phyloP scores from a whole-genome alignment of 1,140 invertebrate species.

The Drosophila saltans region DNA sequence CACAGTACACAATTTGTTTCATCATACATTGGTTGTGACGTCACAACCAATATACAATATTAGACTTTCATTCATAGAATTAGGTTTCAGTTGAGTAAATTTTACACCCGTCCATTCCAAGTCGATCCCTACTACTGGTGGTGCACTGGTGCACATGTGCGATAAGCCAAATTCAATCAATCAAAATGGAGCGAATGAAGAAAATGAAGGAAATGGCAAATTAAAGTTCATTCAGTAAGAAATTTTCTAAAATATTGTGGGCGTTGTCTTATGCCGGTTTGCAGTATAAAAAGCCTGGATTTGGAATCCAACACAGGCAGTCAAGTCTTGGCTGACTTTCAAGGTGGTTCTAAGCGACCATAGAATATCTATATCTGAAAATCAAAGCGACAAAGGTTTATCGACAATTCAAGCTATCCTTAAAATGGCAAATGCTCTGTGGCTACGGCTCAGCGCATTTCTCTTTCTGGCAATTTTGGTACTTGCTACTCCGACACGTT shows the following conservation, averaged over 20 bases:
- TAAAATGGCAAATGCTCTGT: constrained; percentile 44
- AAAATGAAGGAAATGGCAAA: constrained; percentile 36
- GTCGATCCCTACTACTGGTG: constrained; percentile 1
- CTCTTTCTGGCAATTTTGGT: constrained; percentile 42
- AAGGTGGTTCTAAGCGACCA: not conserved
- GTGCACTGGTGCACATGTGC: constrained; percentile 81
- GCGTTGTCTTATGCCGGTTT: not conserved
- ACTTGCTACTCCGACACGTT: constrained; percentile 19
- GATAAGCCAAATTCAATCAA: constrained; percentile 83
- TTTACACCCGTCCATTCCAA: constrained; percentile 28
- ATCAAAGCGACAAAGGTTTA: not conserved
- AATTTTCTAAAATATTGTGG: constrained; percentile 9
- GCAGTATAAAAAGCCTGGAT: constrained; percentile 57
- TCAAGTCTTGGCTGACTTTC: constrained; percentile 46
- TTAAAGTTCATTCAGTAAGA: constrained; percentile 54
- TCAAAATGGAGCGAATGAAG: constrained; percentile 37
- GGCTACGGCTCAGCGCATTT: constrained; percentile 53
- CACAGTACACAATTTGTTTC: constrained; percentile 17
- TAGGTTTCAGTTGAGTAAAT: constrained; percentile 28
- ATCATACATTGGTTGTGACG: constrained; percentile 24
- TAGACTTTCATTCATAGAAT: constrained; percentile 46
- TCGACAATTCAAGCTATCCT: constrained; percentile 23
- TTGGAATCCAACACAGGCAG: constrained; percentile 27
- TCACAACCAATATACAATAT: constrained; percentile 18
- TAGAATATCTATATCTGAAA: not conserved